Evolutionary conservation across 2,113 vertebrate genomes (phyloP).

Genomic region (Taurulus bubalis): DNA sequence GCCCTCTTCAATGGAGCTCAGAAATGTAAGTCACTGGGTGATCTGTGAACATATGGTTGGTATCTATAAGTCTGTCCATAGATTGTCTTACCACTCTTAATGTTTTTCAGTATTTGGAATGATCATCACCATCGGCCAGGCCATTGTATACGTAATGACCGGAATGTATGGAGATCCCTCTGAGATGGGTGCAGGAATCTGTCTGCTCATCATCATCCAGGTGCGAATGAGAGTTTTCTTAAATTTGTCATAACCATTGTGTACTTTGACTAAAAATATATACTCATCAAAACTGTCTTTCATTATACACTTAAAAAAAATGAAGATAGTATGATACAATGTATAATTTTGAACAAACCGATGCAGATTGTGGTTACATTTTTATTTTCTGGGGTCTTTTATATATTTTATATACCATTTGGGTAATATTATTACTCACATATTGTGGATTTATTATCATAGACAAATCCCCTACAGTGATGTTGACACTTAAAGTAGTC

Average conservation of each 20-base stretch:
- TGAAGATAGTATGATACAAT: not conserved
- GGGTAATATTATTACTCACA: not conserved
- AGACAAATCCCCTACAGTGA: not conserved
- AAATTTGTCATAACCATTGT: not conserved
- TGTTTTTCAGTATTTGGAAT: conserved; percentile 93
- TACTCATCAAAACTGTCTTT: not conserved
- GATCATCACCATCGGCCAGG: conserved; percentile 99
- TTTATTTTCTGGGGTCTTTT: not conserved
- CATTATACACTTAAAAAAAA: not conserved
- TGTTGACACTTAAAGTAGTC: not conserved
- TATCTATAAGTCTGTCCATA: too few relatives aligned
- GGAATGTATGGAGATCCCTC: conserved; percentile 99
- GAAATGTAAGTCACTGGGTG: conserved; percentile 85
- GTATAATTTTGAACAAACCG: not conserved
- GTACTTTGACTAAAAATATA: not conserved
- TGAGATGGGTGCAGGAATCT: conserved; percentile 99
- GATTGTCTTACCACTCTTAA: not conserved
- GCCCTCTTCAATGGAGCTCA: conserved; percentile 99
- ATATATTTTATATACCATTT: not conserved
- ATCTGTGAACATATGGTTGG: not conserved
- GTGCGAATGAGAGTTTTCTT: conserved; percentile 60
- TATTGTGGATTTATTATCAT: not conserved
- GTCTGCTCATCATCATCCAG: conserved; percentile 99
- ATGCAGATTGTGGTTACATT: not conserved
- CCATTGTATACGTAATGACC: conserved; percentile 99